phyloP scores from a whole-genome alignment of 2,113 vertebrate species.

The Corydoras sp. region DNA sequence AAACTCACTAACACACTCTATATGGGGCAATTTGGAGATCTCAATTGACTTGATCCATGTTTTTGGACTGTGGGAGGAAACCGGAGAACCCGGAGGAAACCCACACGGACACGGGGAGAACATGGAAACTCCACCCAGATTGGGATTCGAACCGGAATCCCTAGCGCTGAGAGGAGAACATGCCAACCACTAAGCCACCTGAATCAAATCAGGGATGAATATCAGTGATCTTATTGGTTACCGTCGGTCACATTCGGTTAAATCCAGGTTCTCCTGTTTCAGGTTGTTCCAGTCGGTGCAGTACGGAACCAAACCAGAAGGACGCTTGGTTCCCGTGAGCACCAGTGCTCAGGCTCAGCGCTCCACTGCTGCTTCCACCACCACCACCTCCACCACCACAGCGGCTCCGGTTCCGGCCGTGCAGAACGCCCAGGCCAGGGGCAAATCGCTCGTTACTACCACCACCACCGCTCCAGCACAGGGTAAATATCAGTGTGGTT shows the following conservation, averaged over 20 bases:
- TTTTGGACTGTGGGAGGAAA: too few relatives aligned
- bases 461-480: slow-evolving; percentile 63
- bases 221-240: neutral
- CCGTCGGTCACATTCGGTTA: neutral
- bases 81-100: too few relatives aligned
- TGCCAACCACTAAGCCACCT: neutral
- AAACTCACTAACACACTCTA: too few relatives aligned
- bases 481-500: slow-evolving; percentile 57
- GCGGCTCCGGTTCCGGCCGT: slow-evolving; percentile 52
- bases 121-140: too few relatives aligned
- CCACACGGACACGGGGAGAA: too few relatives aligned
- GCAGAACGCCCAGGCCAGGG: slow-evolving; percentile 69
- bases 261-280: neutral
- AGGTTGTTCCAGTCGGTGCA: slow-evolving; percentile 87
- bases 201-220: neutral
- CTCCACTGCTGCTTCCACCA: slow-evolving; percentile 53
- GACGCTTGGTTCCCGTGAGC: slow-evolving; percentile 71
- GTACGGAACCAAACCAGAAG: slow-evolving; percentile 87
- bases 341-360: slow-evolving; percentile 59
- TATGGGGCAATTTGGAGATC: too few relatives aligned
- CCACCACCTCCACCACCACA: slow-evolving; percentile 50
- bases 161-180: too few relatives aligned
- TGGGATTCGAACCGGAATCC: too few relatives aligned
- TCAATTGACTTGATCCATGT: too few relatives aligned
- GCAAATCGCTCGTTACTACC: slow-evolving; percentile 72